Evolutionary conservation across 2,888 invertebrate species (phyloP), one percentile per base, ranked within the genome.

Genomic region (Caenorhabditis virilis): DNA sequence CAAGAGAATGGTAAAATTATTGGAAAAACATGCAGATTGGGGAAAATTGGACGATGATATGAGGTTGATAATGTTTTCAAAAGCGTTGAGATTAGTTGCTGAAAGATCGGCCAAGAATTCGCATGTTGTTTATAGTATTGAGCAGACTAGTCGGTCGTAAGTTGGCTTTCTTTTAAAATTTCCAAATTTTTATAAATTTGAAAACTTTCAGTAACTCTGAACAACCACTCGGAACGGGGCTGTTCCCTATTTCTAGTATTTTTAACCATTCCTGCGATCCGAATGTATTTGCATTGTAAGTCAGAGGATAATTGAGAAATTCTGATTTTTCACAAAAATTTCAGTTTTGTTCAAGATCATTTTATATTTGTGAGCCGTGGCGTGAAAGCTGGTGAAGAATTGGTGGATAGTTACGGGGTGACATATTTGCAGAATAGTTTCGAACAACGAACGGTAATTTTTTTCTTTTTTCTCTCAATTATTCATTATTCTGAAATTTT

Each of bases 191-290:
- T 36, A 5, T 5, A 36, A 36, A 9, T 11, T 9, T 36, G 36
- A 36, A 39, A 4, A 9, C 20, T 39, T 18, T 39, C 6, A 39
- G 20, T 15, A 45, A 27, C 4, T 23, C 33, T 7, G 35, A 47
- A 13, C 1, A 41, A 15, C 72, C 72, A 13, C n/a, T 56, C 2
- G 72, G 65, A 0, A 60, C 59, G 20, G 72, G 72, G 20, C 15
- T 72, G 2, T 72, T 68, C 41, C 72, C 72, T n/a, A 62, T 72
- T 39, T 30, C 62, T 1, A 49, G 61, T 15, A 56, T 72, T 15
- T 65, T 69, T 52, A 72, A 72, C 38, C 72, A 72, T 39, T 66
- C 65, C 1, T 72, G 72, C 23, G 46, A 50, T 27, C 62, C 72
- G 1, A 72, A 72, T 22, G 57, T 69, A 1, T 61, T 20, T 16